Conservation (phyloP, 1,140 invertebrate genomes). For the Kradibia gibbosae region DNA sequence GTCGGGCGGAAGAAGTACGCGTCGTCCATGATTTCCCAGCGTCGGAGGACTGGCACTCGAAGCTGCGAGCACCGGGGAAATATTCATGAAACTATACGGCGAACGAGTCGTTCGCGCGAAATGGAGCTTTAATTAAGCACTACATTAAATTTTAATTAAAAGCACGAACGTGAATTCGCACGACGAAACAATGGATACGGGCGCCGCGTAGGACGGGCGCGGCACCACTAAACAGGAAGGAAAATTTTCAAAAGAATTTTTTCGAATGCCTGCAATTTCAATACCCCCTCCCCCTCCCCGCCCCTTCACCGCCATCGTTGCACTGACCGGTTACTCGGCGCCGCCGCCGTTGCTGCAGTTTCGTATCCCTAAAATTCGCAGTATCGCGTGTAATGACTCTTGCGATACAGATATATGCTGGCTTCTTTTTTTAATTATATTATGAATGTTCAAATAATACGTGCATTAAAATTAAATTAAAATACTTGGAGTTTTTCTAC, state of each 20-base stretch:
- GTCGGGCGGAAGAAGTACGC: background rate
- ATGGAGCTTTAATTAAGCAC: constrained; percentile 52
- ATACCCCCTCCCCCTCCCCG: constrained; percentile 12
- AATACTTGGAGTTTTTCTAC: background rate
- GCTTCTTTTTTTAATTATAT: background rate
- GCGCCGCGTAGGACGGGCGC: background rate
- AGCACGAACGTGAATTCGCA: constrained; percentile 48
- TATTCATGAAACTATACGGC: constrained; percentile 50
- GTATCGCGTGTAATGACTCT: constrained; percentile 9
- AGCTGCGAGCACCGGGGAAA: constrained; percentile 22
- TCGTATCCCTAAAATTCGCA: background rate
- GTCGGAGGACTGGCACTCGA: constrained; percentile 24
- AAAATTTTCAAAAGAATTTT: constrained; percentile 51
- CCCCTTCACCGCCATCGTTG: too few relatives aligned
- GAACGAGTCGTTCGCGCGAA: constrained; percentile 38
- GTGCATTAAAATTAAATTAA: constrained; percentile 9
- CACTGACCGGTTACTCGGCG: too few relatives aligned
- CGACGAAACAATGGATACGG: constrained; percentile 44
- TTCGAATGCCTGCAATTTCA: constrained; percentile 37
- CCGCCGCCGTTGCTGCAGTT: background rate
- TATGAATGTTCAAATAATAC: constrained; percentile 3
- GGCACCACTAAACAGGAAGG: constrained; percentile 27
- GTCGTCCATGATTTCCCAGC: constrained; percentile 34
- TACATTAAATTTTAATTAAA: constrained; percentile 53
- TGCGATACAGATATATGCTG: background rate